Conservation (phyloP, 2,888 invertebrate species). For the Oscheius sp. region DNA sequence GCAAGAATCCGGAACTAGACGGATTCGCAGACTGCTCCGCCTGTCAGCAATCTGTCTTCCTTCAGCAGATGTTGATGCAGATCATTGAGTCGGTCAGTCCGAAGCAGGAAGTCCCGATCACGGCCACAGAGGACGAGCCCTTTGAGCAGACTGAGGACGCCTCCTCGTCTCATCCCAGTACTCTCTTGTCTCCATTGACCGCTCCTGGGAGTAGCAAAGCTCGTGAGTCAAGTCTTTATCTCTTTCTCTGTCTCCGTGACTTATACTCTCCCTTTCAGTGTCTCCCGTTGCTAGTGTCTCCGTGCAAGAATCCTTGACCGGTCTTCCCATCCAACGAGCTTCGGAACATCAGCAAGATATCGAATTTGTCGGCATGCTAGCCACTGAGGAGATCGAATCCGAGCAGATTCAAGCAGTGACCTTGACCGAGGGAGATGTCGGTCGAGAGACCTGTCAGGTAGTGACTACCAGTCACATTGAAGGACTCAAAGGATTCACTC, state of each 20-base stretch:
- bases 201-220: conserved; percentile 45
- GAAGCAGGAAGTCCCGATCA: conserved; percentile 38
- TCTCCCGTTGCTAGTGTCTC: conserved; percentile 26
- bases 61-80: conserved; percentile 81
- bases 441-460: conserved; percentile 81
- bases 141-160: conserved; percentile 28
- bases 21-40: conserved; percentile 81
- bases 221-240: conserved; percentile 35
- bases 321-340: conserved; percentile 41
- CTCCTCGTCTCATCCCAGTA: conserved; percentile 39
- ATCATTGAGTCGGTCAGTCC: conserved; percentile 72
- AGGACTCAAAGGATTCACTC: conserved; percentile 43
- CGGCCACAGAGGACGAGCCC: conserved; percentile 34
- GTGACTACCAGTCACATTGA: conserved; percentile 84
- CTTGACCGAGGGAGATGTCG: conserved; percentile 88
- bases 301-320: conserved; percentile 28
- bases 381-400: conserved; percentile 77
- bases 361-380: conserved; percentile 88
- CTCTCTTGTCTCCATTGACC: conserved; percentile 47
- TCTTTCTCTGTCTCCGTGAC: conserved; percentile 1
- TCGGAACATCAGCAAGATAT: conserved; percentile 81
- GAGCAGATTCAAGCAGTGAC: conserved; percentile 77
- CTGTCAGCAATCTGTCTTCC: conserved; percentile 92
- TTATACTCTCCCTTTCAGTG: neutral
- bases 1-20: conserved; percentile 75